A percentile compares a stretch with the other conserved stretches of the same genome.
Evolutionary conservation across 2,888 invertebrate species (phyloP).

Genomic region (Zygogramma bicolorata): DNA sequence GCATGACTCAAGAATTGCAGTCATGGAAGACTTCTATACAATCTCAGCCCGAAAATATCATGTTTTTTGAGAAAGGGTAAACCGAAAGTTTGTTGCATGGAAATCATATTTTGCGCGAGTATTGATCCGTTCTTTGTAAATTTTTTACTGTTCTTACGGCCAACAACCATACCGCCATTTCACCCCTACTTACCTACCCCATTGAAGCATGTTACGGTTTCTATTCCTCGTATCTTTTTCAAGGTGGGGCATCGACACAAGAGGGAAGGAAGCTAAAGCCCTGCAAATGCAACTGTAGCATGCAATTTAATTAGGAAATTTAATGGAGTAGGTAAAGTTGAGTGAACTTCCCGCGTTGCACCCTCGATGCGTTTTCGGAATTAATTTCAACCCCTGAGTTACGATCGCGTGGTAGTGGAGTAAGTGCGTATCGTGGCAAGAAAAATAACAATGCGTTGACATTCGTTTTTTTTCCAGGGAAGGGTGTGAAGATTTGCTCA

Average conservation of each 20-base stretch:
- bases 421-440: background rate
- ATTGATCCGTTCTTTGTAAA: too few relatives aligned
- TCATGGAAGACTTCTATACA: too few relatives aligned
- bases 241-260: background rate
- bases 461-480: background rate
- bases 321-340: constrained; percentile 26
- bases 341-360: constrained; percentile 28
- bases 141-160: too few relatives aligned
- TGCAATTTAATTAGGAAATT: constrained; percentile 34
- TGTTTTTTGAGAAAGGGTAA: too few relatives aligned
- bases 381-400: constrained; percentile 1
- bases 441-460: background rate
- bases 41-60: too few relatives aligned
- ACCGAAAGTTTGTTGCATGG: too few relatives aligned
- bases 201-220: background rate
- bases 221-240: background rate
- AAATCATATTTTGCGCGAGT: too few relatives aligned
- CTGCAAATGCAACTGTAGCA: constrained; percentile 31
- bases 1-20: too few relatives aligned
- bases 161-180: background rate
- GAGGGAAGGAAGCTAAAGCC: background rate
- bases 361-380: constrained; percentile 2
- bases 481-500: background rate
- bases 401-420: background rate
- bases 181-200: background rate